Base-by-base conservation (phyloP, 2,797 vertebrate species). In the Eleutherodactylus coqui region DNA sequence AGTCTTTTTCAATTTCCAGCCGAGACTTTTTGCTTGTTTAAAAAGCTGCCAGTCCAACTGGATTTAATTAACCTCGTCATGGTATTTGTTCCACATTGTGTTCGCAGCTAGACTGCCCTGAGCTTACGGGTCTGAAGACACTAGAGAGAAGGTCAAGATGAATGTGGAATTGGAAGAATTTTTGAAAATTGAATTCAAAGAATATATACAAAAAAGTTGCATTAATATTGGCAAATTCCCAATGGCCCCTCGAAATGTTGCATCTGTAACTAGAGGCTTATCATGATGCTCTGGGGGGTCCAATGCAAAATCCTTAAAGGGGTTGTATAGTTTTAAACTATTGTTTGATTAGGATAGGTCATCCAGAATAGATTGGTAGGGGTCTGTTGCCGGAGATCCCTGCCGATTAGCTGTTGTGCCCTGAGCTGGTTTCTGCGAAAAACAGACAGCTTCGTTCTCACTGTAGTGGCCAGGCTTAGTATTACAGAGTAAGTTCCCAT, bases 1-100 rank as follows among this genome's bases (percentile, higher is more conserved):
- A 83, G 86, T 79, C 51, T 43, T 87, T 62, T 62, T 64, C 86
- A 75, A 75, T 79, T 87, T 84, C 64, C 55, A 84, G 16, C 69
- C 13, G 24, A 45, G 38, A 41, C 36, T 34, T 75, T 78, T 76
- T 86, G 21, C 85, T 73, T 87, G 73, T 83, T 53, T 83, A 38
- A 87, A 45, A 73, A 29, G 76, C 51, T 60, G 47, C 67, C 51
- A 79, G 32, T 77, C 75, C 51, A 73, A 73, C 75, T 87, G 82
- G 86, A 83, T 83, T 70, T 64, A 17, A 84, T 83, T 79, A 83
- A 64, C 41, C 67, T 72, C 67, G 62, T 72, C 29, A 55, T 77
- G 49, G 79, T 62, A 49, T 29, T 62, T 64, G 79, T 75, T 75
- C 29, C 29, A 75, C 36, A 43, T 53, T 83, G 24, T 47, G 14